Conservation (phyloP, 2,888 invertebrate species). For the Drosophila subsilvestris region DNA sequence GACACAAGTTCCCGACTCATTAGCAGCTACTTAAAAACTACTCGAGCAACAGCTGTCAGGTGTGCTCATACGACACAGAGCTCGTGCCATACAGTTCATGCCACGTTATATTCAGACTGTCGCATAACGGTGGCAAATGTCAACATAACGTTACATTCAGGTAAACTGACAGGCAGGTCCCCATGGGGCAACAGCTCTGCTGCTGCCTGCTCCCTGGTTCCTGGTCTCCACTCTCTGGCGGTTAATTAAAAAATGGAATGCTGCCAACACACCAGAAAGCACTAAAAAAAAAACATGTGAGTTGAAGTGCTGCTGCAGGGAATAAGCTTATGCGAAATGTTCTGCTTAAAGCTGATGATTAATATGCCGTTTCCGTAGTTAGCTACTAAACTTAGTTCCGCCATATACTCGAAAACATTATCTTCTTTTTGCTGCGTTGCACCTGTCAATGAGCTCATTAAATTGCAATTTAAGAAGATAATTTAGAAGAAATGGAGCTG, state of each 20-base stretch:
- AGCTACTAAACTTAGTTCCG: conserved; percentile 32
- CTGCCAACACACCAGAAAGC: conserved; percentile 9
- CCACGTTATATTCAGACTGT: conserved; percentile 58
- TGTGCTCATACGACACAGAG: conserved; percentile 30
- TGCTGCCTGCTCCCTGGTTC: background rate
- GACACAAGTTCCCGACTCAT: conserved; percentile 62
- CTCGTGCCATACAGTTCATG: conserved; percentile 17
- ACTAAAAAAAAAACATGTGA: conserved; percentile 26
- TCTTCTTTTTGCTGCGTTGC: conserved; percentile 9
- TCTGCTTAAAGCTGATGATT: conserved; percentile 42
- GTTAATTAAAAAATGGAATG: conserved; percentile 71
- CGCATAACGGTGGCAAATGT: conserved; percentile 74
- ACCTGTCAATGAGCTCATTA: conserved; percentile 77
- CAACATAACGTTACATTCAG: conserved; percentile 64
- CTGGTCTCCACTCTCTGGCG: conserved; percentile 53
- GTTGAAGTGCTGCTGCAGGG: conserved; percentile 44
- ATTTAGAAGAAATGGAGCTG: conserved; percentile 56
- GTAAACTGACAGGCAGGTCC: conserved; percentile 50
- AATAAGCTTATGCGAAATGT: conserved; percentile 31
- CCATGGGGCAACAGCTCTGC: conserved; percentile 24
- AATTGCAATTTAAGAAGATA: conserved; percentile 66
- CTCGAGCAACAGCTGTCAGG: conserved; percentile 75
- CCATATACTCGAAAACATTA: conserved; percentile 13
- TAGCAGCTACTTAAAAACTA: conserved; percentile 78
- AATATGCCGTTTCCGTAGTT: conserved; percentile 60